These are phyloP conservation scores for Opisthograptis luteolata DNA, from an alignment of 2,888 invertebrate species.

Conservation along the genomic window DNA sequence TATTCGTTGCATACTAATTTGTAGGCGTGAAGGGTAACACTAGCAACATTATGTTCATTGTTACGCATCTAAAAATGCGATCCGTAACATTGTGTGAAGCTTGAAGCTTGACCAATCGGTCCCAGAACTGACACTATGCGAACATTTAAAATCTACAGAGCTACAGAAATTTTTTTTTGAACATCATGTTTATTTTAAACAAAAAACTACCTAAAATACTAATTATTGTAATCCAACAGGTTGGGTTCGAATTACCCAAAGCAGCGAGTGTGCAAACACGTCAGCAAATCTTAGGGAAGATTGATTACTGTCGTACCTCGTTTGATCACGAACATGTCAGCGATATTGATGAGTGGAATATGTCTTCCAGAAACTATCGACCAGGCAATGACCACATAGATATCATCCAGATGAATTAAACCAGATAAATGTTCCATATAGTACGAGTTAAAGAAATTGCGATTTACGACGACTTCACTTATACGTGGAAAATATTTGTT, in stretches of 20 bases:
- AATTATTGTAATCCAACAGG: constrained; percentile 25
- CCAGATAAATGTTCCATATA: no score
- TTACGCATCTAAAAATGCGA: constrained; percentile 3
- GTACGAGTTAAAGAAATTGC: no score
- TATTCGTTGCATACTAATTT: constrained; percentile 41
- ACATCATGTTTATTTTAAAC: no score
- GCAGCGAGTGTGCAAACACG: constrained; percentile 32
- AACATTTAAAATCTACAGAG: no score
- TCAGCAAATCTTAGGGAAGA: constrained; percentile 32
- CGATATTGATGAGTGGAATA: constrained; percentile 91
- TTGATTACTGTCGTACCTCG: constrained; percentile 70
- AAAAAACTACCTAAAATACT: constrained; percentile 22
- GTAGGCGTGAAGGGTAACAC: constrained; percentile 29
- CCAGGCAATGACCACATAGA: not conserved
- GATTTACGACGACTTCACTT: no score
- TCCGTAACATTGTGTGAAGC: no score
- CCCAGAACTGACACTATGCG: no score
- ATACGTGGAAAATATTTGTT: no score
- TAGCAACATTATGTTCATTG: constrained; percentile 12
- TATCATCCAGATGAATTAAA: no score
- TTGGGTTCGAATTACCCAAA: constrained; percentile 29
- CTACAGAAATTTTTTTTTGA: no score
- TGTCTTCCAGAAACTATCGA: not conserved
- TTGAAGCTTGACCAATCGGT: no score
- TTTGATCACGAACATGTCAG: constrained; percentile 96